These are phyloP conservation scores for Apis dorsata DNA, from an alignment of 1,140 invertebrate genomes.

Conservation along the genomic window DNA sequence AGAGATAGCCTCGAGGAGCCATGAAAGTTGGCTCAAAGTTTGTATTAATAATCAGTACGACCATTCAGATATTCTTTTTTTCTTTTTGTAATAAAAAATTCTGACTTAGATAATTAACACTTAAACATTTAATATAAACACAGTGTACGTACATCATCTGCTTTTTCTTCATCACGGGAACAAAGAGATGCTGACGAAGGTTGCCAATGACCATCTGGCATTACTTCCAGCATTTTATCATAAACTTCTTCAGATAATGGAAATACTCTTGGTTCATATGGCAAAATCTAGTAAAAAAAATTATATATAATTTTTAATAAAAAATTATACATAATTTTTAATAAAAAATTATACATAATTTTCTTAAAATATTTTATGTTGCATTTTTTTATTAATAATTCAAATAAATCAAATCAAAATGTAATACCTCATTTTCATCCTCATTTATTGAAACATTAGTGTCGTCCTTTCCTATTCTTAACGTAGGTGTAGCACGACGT, in stretches of 20 bases:
- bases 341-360: constrained; percentile 8
- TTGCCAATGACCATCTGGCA: constrained; percentile 84
- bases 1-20: constrained; percentile 65
- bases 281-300: constrained; percentile 74
- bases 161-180: constrained; percentile 80
- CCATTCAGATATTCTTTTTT: constrained; percentile 44
- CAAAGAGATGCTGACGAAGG: constrained; percentile 82
- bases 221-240: constrained; percentile 85
- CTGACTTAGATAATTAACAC: constrained; percentile 56
- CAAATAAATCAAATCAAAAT: constrained; percentile 10
- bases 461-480: constrained; percentile 74
- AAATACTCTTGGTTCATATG: constrained; percentile 88
- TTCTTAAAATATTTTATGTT: background rate
- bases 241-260: constrained; percentile 87
- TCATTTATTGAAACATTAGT: constrained; percentile 71
- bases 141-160: constrained; percentile 69
- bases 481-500: constrained; percentile 80
- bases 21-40: constrained; percentile 68
- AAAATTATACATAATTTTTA: constrained; percentile 46
- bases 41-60: constrained; percentile 66
- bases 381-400: background rate
- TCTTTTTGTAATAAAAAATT: constrained; percentile 54
- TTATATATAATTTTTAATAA: constrained; percentile 46
- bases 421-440: constrained; percentile 77
- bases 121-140: constrained; percentile 49